Evolutionary conservation across 2,113 vertebrate genomes (phyloP).

Genomic region (Prietella phreatophila): DNA sequence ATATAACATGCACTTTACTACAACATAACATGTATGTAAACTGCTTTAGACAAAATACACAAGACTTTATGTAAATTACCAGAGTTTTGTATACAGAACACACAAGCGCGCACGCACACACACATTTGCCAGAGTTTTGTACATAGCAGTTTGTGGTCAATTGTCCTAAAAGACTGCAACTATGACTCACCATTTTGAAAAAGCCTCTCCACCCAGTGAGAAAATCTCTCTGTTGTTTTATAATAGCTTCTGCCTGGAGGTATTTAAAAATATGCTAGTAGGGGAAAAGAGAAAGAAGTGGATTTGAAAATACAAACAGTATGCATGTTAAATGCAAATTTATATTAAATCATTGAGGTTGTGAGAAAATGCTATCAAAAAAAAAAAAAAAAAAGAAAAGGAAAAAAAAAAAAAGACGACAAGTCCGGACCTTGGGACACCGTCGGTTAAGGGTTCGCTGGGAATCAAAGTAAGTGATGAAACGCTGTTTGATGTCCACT

Average conservation of each 20-base stretch:
- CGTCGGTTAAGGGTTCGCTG: slow-evolving; percentile 89
- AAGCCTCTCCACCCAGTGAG: slow-evolving; percentile 85
- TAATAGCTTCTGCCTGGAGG: slow-evolving; percentile 87
- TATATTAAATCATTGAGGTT: background rate
- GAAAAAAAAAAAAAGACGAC: no score
- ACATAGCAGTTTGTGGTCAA: slow-evolving; percentile 12
- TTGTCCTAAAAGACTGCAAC: background rate
- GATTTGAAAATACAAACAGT: background rate
- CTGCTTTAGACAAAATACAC: background rate
- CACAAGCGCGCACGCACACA: background rate
- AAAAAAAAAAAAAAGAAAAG: background rate
- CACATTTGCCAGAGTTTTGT: background rate
- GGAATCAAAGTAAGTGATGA: slow-evolving; percentile 90
- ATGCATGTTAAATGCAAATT: background rate
- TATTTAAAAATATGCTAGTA: slow-evolving; percentile 88
- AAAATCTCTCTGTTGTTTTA: slow-evolving; percentile 84
- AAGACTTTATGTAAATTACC: background rate
- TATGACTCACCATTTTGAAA: slow-evolving; percentile 85
- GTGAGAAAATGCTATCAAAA: background rate
- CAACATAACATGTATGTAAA: background rate
- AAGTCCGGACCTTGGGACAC: slow-evolving; percentile 81
- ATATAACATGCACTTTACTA: background rate
- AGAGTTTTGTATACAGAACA: background rate
- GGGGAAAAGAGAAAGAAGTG: background rate
- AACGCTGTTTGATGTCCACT: slow-evolving; percentile 79